Base-by-base conservation (phyloP, 2,888 invertebrate genomes). In the Agrypnus murinus region DNA sequence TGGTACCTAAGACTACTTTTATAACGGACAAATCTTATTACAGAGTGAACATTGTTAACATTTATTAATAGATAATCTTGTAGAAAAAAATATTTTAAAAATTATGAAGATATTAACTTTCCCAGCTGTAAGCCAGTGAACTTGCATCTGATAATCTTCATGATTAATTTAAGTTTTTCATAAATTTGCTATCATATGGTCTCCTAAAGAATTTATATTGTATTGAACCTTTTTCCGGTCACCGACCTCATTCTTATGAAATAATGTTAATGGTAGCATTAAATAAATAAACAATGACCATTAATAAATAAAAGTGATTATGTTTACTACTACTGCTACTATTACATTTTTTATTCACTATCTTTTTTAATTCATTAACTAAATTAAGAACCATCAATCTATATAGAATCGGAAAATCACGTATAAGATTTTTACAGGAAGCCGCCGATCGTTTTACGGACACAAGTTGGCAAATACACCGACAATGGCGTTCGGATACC, bases 401-500 rank as follows among this genome's bases (percentile, higher is more conserved):
- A n/a, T n/a, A n/a, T 2, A 50, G 32, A 32, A 50, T 10, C 1
- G 31, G 34, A 31, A 48, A 48, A 19, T 36, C 34, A 55, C 31
- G 15, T 46, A 55, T 19, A 45, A 50, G 69, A 46, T 72, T 43
- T 78, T 79, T 83, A 76, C 87, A 90, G 91, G 90, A 90, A 81
- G 89, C 90, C 75, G 89, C 90, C 81, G 90, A 91, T 77, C 88
- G 92, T 80, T 92, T 92, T 83, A 89, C 91, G 77, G 92, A 92
- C 84, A 92, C 92, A 66, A 92, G 92, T 81, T 92, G 92, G 89
- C 91, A 91, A 83, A 92, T 92, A 73, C 92, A 92, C 82, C 89
- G 90, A 73, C 90, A 90, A 80, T 92, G 91, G 91, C 85, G 88
- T 57, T 65, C 75, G 58, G 88, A 88, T 73, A 89, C 87, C 81